phyloP scores from a whole-genome alignment of 2,113 vertebrate species.

The Astatotilapia flaviijosephi region DNA sequence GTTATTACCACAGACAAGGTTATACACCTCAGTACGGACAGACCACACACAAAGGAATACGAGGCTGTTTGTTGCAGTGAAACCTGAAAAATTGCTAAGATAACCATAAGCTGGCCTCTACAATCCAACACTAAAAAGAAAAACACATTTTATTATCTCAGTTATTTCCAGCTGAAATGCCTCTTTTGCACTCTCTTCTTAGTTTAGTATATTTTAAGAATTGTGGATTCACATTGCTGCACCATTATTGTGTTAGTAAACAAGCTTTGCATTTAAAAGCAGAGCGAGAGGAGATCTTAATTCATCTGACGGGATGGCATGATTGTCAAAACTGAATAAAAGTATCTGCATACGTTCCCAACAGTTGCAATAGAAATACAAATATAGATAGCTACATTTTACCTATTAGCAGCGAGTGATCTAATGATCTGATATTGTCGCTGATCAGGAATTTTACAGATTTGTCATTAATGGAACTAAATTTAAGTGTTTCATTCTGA shows the following conservation, averaged over 20 bases:
- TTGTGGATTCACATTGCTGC: neutral
- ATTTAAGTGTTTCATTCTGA: neutral
- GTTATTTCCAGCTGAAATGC: neutral
- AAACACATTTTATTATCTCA: neutral
- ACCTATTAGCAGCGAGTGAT: neutral
- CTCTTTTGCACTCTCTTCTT: neutral
- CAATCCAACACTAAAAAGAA: neutral
- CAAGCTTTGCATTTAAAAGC: neutral
- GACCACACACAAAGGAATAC: neutral
- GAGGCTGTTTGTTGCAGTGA: neutral
- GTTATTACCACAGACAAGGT: conserved; percentile 11
- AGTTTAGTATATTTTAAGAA: neutral
- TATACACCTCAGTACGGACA: neutral
- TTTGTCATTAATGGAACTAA: neutral
- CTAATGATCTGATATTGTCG: neutral
- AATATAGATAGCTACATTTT: neutral
- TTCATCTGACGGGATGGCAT: neutral
- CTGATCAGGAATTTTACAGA: neutral
- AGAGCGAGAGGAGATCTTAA: neutral
- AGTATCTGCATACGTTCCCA: neutral
- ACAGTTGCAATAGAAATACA: neutral
- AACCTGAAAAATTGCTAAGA: neutral
- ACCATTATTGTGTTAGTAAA: neutral
- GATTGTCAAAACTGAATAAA: neutral
- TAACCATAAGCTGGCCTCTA: neutral